Base-by-base conservation (phyloP, 2,888 invertebrate species). In the Cryptus armator region DNA sequence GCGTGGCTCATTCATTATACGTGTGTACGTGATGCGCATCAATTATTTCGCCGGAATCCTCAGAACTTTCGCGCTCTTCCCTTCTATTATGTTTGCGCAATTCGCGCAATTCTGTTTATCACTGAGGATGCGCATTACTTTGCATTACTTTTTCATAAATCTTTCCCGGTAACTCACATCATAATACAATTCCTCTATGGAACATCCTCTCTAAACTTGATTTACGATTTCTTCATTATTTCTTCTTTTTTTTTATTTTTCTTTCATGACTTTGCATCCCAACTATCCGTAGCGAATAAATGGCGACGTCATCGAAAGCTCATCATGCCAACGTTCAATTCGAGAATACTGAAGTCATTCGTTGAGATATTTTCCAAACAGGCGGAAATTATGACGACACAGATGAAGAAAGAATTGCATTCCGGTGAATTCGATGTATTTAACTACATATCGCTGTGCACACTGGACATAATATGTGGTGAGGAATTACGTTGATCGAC, bases 381-480 rank as follows among this genome's bases (percentile, higher is more conserved):
- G 71, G 87, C 91, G n/a, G 81, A 87, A 67, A 80, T 89, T 32
- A 85, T 91, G 88, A 75, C 87, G 4, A 82, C 68, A 53, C 68
- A 89, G 75, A 89, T 91, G 88, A 86, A 85, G 56, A 76, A 83
- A 5, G 88, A 91, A 86, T 29, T 90, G 56, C 62, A 87, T 16
- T 86, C 87, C 14, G 81, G 71, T 6, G 89, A 90, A 86, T 90
- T 91, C 51, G 89, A 90, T 6, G 64, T 90, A 46, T 88, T 89
- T 67, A 37, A 88, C 59, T 90, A 89, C 43, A 66, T 89, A 12
- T 89, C 90, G 0, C 86, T 89, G 16, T 91, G 91, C 77, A 90
- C 90, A 6, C 82, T 91, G 24, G 90, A 91, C 66, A 90, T 90
- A 16, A 87, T 91, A 68, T 91, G 90, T 46, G 90, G 90, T 90